Evolutionary conservation across 2,888 invertebrate genomes (phyloP), one percentile per base, ranked within the genome.

Genomic region (Chymomyza procnemis): DNA sequence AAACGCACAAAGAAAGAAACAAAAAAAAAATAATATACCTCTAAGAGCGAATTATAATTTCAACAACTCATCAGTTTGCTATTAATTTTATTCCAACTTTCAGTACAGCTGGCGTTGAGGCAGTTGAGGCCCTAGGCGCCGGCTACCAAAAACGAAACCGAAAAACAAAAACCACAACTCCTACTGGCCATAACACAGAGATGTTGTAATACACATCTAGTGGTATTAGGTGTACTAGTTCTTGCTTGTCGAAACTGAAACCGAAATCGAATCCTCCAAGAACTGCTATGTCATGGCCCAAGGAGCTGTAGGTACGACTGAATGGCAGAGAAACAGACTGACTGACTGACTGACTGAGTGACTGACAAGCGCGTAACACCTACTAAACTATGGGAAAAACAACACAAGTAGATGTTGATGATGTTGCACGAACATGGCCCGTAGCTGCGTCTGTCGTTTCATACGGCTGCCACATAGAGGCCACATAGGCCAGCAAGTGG

Each of bases 51-150:
- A 75, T 78, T 80, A 76, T 75, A 86, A 87, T 85, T 86, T 86
- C 83, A 88, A 88, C 85, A 87, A 86, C 88, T 86, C 85, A 86
- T 86, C 88, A 82, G 67, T 30, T 79, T 66, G 79, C 87, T 74
- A 88, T 86, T 88, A 87, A 88, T 85, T 85, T 79, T 78, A 34
- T 56, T 61, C 46, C 57, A 66, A 66, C 58, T 50, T 46, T 66
- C 64, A 61, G 64, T 71, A 66, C 12, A 73, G 82, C 79, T 85
- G 87, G 87, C 85, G 67, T 8, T 54, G 54, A 21, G 3, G 4
- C 54, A 18, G 8, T 21, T n/a, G n/a, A n/a, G 22, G 54, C 54
- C 54, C 21, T 54, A 54, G 48, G 48, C 34, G 58, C 59, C 59
- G 19, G 71, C 63, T 58, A 60, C 52, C 64, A 18, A 6, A 54